Evolutionary conservation across 1,140 invertebrate genomes (phyloP).

Genomic region (Scaptodrosophila lebanonensis): DNA sequence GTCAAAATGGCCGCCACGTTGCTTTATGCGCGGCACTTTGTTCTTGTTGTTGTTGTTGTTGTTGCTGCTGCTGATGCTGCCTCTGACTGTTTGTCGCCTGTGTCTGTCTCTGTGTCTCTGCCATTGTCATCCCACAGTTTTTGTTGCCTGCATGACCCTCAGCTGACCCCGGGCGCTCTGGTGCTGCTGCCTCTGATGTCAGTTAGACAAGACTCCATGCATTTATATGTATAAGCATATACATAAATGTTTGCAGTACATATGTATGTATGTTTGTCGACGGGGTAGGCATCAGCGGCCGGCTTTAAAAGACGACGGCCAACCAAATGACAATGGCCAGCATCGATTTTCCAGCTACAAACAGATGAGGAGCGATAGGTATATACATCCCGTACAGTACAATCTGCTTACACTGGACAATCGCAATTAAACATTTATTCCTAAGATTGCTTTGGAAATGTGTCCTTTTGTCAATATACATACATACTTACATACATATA

Average conservation of each 20-base stretch:
- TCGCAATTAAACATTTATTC: too few relatives aligned
- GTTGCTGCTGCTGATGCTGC: conserved; percentile 5
- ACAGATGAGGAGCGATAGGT: too few relatives aligned
- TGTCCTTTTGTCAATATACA: too few relatives aligned
- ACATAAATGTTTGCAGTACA: not conserved
- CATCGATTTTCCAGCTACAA: not conserved
- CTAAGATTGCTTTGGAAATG: too few relatives aligned
- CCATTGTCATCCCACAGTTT: too few relatives aligned
- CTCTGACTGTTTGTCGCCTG: too few relatives aligned
- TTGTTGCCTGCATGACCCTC: conserved; percentile 45
- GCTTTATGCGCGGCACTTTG: conserved; percentile 5
- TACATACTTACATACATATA: too few relatives aligned
- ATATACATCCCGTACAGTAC: too few relatives aligned
- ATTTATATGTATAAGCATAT: not conserved
- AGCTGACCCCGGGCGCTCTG: conserved; percentile 39
- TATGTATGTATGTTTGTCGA: too few relatives aligned
- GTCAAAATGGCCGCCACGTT: conserved; percentile 55
- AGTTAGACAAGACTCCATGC: conserved; percentile 44
- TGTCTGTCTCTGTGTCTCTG: too few relatives aligned
- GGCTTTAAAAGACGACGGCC: not conserved
- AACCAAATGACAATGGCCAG: not conserved
- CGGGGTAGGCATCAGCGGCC: not conserved
- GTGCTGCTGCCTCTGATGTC: not conserved
- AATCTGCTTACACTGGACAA: too few relatives aligned
- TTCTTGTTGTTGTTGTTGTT: not conserved